Percentiles rank a stretch among this genome's conserved stretches.
Conservation (phyloP, 2,888 invertebrate genomes). For the Cabera pusaria region DNA sequence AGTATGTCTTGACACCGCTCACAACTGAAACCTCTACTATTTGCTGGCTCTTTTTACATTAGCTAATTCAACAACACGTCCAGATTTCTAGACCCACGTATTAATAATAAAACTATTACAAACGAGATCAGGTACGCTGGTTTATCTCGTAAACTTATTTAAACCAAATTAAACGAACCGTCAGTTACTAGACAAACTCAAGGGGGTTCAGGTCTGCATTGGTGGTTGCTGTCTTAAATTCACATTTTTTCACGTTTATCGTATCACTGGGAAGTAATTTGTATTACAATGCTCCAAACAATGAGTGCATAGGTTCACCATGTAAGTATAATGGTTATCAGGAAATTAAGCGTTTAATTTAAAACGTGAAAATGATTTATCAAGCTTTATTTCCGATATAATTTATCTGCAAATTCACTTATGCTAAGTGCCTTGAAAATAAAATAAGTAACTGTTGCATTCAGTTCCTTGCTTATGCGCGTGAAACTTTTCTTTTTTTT, state of each 20-base stretch:
- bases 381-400: not conserved
- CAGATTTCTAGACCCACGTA: slow-evolving; percentile 15
- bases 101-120: slow-evolving; percentile 3
- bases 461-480: too few species aligned
- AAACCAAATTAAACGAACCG: slow-evolving; percentile 18
- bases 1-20: slow-evolving; percentile 25
- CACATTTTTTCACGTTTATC: slow-evolving; percentile 40
- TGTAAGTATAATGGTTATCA: slow-evolving; percentile 31
- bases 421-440: not conserved
- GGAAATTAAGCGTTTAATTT: slow-evolving; percentile 31
- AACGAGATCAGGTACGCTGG: slow-evolving; percentile 19
- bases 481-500: not conserved
- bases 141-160: not conserved
- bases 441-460: not conserved
- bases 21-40: slow-evolving; percentile 3
- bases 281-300: slow-evolving; percentile 35
- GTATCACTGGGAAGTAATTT: slow-evolving; percentile 46
- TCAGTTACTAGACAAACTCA: not conserved
- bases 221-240: slow-evolving; percentile 13
- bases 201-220: slow-evolving; percentile 18
- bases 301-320: slow-evolving; percentile 21
- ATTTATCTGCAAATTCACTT: not conserved
- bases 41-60: slow-evolving; percentile 13
- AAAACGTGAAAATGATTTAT: slow-evolving; percentile 21
- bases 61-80: slow-evolving; percentile 14